Percentiles rank a stretch among this genome's conserved stretches.
These are phyloP conservation scores for Vidua chalybeata DNA, from an alignment of 2,113 vertebrate genomes.

Conservation along the genomic window DNA sequence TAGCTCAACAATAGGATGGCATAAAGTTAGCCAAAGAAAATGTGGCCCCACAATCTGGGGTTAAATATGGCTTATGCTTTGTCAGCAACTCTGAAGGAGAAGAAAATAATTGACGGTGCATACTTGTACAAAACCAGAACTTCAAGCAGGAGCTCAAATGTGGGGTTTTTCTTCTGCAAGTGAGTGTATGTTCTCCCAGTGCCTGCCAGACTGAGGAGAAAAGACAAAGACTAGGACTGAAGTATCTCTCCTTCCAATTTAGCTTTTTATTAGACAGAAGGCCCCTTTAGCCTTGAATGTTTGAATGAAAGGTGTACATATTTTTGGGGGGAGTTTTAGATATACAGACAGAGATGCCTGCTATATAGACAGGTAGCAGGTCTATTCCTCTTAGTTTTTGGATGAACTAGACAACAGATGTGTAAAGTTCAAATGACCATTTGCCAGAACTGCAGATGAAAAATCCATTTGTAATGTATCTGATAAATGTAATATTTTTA, in stretches of 20 bases:
- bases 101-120: background rate
- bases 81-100: background rate
- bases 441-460: background rate
- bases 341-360: accelerated
- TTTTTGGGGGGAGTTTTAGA: background rate
- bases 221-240: background rate
- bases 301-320: background rate
- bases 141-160: background rate
- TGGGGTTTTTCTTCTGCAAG: background rate
- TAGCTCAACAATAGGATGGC: background rate
- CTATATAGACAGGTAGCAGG: background rate
- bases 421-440: background rate
- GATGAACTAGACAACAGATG: background rate
- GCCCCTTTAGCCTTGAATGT: background rate
- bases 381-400: background rate
- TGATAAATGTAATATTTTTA: background rate
- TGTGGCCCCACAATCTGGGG: background rate
- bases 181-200: background rate
- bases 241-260: background rate
- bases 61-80: background rate
- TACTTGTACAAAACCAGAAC: background rate
- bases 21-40: background rate
- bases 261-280: background rate
- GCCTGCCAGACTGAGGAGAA: background rate
- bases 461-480: background rate